These are phyloP conservation scores for Okapia johnstoni DNA, from an alignment of 2,113 vertebrate species.

Conservation along the genomic window DNA sequence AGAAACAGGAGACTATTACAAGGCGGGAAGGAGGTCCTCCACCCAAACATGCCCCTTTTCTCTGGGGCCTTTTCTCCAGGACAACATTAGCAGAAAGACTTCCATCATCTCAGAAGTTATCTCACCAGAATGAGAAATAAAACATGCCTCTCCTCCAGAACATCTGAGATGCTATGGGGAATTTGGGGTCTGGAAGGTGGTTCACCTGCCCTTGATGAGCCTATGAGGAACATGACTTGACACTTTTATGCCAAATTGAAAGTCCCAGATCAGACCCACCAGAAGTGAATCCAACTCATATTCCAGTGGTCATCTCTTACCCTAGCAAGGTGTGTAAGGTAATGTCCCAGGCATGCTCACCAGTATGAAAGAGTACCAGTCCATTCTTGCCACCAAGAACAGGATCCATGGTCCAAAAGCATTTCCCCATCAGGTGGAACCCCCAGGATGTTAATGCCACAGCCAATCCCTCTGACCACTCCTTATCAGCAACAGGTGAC, in stretches of 20 bases:
- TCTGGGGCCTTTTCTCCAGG: neutral
- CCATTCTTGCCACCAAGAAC: neutral
- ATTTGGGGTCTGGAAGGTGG: neutral
- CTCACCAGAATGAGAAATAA: neutral
- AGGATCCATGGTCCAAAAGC: neutral
- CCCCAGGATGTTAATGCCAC: neutral
- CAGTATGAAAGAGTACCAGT: neutral
- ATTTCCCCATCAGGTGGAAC: neutral
- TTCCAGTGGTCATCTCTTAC: neutral
- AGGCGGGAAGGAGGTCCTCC: neutral
- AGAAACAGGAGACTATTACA: neutral
- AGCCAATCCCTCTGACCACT: neutral
- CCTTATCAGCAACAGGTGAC: neutral
- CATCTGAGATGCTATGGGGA: neutral
- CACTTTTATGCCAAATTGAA: neutral
- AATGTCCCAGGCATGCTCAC: neutral
- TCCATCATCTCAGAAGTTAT: neutral
- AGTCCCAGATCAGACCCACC: neutral
- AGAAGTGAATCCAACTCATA: neutral
- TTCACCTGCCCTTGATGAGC: neutral
- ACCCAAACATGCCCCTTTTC: neutral
- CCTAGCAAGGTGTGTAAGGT: neutral
- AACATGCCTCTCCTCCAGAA: neutral
- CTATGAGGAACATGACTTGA: neutral
- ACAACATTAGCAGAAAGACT: neutral